Base-by-base conservation (phyloP, 64 coral and sea anemone genomes). In the Montipora efflorescens region DNA sequence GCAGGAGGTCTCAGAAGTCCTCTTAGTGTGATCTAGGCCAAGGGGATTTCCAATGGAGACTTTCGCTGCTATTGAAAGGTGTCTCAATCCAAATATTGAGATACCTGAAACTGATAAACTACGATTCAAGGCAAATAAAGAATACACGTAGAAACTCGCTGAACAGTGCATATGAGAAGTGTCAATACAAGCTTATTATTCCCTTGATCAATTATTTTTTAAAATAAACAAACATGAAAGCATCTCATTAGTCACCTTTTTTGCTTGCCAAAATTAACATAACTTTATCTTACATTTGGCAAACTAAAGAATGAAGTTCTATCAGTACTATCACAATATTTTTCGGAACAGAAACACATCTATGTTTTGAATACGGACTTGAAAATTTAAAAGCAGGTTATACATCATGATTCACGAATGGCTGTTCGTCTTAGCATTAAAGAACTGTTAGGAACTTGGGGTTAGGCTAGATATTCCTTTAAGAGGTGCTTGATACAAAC, bases 331-430 rank as follows among this genome's bases (percentile, higher is more conserved):
- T 55, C 67, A 70, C 67, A 70, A 70, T 70, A 70, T 70, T 1
- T 55, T 70, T 70, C 67, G 1, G 14, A 70, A 70, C 67, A 70
- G 67, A 70, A 70, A 2, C 67, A 70, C 67, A 70, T 70, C 67
- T 70, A 70, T 70, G 67, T 70, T 70, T 70, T 70, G 67, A 70
- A 70, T 70, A 70, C 67, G 67, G 67, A 18, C 15, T 6, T 70
- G 1, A 70, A 70, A 70, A 70, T 70, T 70, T 70, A 70, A 70
- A 18, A 70, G 67, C 67, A 70, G 67, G 67, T 71, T 71, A 16
- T 71, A 71, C 67, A 71, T 3, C 67, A 71, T 71, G 67, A 71
- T 71, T 71, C 67, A 71, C 67, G 8, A 16, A 71, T 5, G 67
- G 12, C 15, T 71, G 67, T 71, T 71, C 67, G 67, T 71, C 67